phyloP scores from a whole-genome alignment of 1,140 invertebrate genomes.

The Heliothis subflexa region DNA sequence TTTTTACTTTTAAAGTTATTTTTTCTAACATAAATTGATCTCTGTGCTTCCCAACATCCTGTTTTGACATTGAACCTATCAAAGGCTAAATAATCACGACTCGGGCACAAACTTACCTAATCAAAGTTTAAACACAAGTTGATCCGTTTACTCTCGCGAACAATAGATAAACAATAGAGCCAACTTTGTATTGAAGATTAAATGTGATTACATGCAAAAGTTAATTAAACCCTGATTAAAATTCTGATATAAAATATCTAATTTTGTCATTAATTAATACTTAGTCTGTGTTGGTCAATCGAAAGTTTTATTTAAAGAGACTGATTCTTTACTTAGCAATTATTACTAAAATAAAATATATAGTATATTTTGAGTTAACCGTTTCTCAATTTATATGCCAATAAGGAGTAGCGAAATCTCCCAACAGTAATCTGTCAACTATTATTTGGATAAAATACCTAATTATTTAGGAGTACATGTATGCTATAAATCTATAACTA shows the following conservation, averaged over 20 bases:
- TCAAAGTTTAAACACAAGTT: conserved; percentile 46
- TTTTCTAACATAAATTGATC: conserved; percentile 6
- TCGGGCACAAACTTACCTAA: conserved; percentile 41
- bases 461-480: conserved; percentile 25
- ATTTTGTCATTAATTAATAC: neutral
- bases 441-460: neutral
- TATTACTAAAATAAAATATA: neutral
- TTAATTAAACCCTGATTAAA: conserved; percentile 21
- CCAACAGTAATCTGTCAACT: neutral
- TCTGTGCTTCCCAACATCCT: conserved; percentile 1
- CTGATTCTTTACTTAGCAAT: conserved; percentile 33
- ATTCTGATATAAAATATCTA: conserved; percentile 34
- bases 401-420: neutral
- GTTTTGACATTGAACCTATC: conserved; percentile 47
- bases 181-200: conserved; percentile 39
- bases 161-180: conserved; percentile 46
- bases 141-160: conserved; percentile 29
- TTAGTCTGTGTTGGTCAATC: neutral
- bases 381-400: neutral
- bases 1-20: neutral
- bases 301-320: conserved; percentile 5
- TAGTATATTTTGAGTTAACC: neutral
- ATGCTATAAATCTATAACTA: conserved; percentile 23
- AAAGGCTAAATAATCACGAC: conserved; percentile 44
- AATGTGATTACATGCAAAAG: conserved; percentile 42